Conservation (phyloP, 2,113 vertebrate genomes). For the Thinocorus orbignyianus region DNA sequence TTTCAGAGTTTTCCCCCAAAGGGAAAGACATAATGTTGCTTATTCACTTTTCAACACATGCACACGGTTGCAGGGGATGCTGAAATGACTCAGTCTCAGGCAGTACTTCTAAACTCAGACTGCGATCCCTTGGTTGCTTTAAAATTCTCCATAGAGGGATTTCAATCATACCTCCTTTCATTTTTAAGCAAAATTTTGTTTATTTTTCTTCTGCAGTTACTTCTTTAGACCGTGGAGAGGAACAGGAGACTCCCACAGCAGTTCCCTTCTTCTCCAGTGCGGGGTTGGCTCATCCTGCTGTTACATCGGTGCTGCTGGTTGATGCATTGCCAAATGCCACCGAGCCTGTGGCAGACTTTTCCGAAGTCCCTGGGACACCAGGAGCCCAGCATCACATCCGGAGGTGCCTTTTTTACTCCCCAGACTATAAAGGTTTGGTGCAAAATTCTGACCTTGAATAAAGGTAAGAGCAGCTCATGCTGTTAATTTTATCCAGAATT, state of each 20-base stretch:
- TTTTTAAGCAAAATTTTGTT: neutral
- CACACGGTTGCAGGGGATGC: neutral
- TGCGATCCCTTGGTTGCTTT: neutral
- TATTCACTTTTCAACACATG: neutral
- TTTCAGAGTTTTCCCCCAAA: neutral
- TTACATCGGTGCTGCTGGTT: neutral
- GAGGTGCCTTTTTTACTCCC: neutral
- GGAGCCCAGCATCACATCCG: neutral
- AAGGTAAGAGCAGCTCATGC: neutral
- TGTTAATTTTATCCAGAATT: neutral
- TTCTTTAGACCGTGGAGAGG: neutral
- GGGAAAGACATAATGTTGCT: neutral
- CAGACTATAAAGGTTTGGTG: neutral
- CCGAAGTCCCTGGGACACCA: neutral
- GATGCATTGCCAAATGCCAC: neutral
- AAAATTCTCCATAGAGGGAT: neutral
- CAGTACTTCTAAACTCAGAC: neutral
- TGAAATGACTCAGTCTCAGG: neutral
- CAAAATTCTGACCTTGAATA: neutral
- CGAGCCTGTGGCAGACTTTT: neutral
- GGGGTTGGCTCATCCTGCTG: neutral
- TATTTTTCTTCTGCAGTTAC: neutral
- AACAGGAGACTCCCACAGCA: neutral
- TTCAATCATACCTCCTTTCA: neutral
- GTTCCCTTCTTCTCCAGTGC: fast-evolving